Conservation (phyloP, 2,113 vertebrate genomes). For the Leuciscus idus region DNA sequence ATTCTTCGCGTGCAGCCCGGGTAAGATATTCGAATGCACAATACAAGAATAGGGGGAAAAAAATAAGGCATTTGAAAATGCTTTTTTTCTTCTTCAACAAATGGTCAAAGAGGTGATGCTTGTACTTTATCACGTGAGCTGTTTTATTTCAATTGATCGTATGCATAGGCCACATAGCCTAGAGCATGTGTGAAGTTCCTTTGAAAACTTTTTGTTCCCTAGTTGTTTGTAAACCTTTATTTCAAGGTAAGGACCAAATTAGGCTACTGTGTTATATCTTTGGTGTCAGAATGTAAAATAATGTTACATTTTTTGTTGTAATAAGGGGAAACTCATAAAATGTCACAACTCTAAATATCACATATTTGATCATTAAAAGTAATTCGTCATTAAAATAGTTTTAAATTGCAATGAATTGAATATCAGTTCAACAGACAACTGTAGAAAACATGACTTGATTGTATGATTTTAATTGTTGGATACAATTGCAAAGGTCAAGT, state of each 20-base stretch:
- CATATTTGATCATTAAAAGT: neutral
- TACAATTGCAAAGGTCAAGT: neutral
- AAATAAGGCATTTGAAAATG: neutral
- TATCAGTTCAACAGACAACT: neutral
- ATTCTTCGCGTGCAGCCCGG: conserved; percentile 92
- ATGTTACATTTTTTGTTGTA: neutral
- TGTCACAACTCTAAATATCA: neutral
- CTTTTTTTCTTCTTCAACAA: neutral
- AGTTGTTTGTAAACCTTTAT: neutral
- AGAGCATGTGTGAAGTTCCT: neutral
- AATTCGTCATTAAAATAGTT: neutral
- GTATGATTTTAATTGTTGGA: neutral
- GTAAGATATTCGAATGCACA: conserved; percentile 76
- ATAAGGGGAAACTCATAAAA: neutral
- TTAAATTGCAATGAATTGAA: neutral
- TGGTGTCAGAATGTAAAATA: neutral
- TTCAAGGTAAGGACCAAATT: neutral
- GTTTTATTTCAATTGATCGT: neutral
- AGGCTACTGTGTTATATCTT: neutral
- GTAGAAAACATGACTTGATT: neutral
- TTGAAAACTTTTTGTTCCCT: neutral
- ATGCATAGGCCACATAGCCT: no score
- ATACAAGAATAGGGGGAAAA: neutral
- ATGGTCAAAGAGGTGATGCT: neutral
- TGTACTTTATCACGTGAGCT: neutral